These are phyloP conservation scores for Cremastinae sp. DNA, from an alignment of 2,888 invertebrate species.

Conservation along the genomic window DNA sequence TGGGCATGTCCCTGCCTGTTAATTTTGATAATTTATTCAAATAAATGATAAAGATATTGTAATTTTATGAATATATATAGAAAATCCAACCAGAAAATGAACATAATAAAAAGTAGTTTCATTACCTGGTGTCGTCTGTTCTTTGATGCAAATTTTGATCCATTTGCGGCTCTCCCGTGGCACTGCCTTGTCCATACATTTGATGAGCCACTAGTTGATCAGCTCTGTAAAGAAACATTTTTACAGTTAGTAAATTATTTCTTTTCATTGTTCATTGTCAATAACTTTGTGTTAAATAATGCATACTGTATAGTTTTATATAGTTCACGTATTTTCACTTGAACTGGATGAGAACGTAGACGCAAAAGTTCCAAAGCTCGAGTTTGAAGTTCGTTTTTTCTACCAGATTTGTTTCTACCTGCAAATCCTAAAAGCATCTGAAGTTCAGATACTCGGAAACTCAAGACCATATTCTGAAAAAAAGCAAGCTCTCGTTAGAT, in stretches of 20 bases:
- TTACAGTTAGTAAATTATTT: background rate
- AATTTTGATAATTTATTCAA: conserved; percentile 9
- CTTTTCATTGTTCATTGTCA: background rate
- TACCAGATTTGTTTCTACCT: conserved; percentile 89
- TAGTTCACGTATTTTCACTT: conserved; percentile 85
- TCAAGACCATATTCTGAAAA: conserved; percentile 81
- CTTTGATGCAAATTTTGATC: conserved; percentile 78
- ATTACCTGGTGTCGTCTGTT: conserved; percentile 74
- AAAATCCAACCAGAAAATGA: no score
- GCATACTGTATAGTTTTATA: conserved; percentile 86
- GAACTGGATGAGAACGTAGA: conserved; percentile 84
- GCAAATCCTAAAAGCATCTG: conserved; percentile 91
- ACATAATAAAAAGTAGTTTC: conserved; percentile 11
- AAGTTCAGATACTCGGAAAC: conserved; percentile 92
- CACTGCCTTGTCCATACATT: conserved; percentile 75
- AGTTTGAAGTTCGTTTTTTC: conserved; percentile 89
- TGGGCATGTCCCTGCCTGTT: conserved; percentile 75
- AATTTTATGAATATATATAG: no score
- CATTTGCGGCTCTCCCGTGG: conserved; percentile 74
- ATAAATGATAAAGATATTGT: no score
- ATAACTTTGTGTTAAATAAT: background rate
- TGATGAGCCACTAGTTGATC: conserved; percentile 77
- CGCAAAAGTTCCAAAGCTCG: conserved; percentile 87
- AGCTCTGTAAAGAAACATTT: conserved; percentile 69
- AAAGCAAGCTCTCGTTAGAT: conserved; percentile 46